phyloP scores from a whole-genome alignment of 2,797 vertebrate genomes.

The Falco peregrinus region DNA sequence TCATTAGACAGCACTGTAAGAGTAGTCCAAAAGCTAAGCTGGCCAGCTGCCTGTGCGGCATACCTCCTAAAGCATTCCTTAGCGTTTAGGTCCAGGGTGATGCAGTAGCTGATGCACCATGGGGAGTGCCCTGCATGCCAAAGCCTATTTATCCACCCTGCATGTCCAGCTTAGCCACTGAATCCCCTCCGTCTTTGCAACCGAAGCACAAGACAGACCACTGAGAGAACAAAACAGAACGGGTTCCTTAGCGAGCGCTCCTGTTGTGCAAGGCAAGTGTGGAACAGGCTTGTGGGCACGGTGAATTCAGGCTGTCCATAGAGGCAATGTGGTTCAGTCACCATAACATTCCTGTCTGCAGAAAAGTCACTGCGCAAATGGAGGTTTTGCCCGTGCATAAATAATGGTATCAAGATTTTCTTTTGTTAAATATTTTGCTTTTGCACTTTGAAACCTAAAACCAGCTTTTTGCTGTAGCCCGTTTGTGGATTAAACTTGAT shows the following conservation, averaged over 20 bases:
- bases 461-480: background rate
- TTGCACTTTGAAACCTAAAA: background rate
- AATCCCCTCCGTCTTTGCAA: rapidly evolving
- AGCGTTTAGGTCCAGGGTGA: background rate
- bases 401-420: background rate
- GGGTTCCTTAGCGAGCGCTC: background rate
- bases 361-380: background rate
- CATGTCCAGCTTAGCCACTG: background rate
- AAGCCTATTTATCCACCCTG: background rate
- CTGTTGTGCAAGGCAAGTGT: rapidly evolving
- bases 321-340: rapidly evolving
- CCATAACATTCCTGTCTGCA: background rate
- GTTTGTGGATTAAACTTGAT: background rate
- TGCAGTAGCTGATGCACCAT: background rate
- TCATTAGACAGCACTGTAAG: background rate
- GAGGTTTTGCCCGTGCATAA: background rate
- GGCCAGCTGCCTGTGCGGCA: background rate
- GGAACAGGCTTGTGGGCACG: rapidly evolving
- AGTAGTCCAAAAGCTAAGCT: background rate
- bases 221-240: background rate
- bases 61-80: background rate
- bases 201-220: background rate
- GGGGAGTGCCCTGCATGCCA: rapidly evolving
- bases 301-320: background rate
- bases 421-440: background rate